phyloP scores from a whole-genome alignment of 2,888 invertebrate species.

The Neoscelio sp. region DNA sequence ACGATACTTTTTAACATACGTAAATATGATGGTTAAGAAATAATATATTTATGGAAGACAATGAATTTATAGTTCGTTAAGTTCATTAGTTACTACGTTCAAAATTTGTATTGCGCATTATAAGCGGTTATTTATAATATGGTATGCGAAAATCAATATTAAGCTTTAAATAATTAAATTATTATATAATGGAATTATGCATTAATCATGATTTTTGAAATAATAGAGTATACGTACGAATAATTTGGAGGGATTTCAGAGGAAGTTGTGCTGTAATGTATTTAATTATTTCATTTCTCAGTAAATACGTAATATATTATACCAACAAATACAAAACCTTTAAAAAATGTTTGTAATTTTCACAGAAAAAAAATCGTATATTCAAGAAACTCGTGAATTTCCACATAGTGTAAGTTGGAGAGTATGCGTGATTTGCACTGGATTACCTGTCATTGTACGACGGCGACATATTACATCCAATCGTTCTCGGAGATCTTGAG shows the following conservation, averaged over 20 bases:
- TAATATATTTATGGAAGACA: not conserved
- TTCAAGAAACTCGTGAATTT: not conserved
- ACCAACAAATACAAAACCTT: too few species aligned
- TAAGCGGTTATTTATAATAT: not conserved
- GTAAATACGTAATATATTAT: not conserved
- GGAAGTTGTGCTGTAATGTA: not conserved
- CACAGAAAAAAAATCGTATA: not conserved
- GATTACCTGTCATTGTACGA: conserved; percentile 45
- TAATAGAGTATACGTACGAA: too few species aligned
- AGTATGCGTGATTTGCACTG: conserved; percentile 11
- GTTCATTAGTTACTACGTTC: too few species aligned
- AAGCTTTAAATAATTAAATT: not conserved
- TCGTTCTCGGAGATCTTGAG: conserved; percentile 8
- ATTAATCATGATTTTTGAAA: not conserved
- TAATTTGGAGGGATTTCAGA: too few species aligned
- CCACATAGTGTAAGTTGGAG: not conserved
- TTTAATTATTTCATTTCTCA: not conserved
- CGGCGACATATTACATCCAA: conserved; percentile 40
- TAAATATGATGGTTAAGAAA: not conserved
- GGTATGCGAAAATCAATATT: not conserved
- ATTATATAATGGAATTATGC: not conserved
- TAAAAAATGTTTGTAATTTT: not conserved
- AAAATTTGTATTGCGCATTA: too few species aligned
- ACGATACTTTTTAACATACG: not conserved
- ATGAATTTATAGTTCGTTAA: too few species aligned